These are phyloP conservation scores for Ophthalmolycus amberensis DNA, from an alignment of 2,113 vertebrate species.

Conservation along the genomic window DNA sequence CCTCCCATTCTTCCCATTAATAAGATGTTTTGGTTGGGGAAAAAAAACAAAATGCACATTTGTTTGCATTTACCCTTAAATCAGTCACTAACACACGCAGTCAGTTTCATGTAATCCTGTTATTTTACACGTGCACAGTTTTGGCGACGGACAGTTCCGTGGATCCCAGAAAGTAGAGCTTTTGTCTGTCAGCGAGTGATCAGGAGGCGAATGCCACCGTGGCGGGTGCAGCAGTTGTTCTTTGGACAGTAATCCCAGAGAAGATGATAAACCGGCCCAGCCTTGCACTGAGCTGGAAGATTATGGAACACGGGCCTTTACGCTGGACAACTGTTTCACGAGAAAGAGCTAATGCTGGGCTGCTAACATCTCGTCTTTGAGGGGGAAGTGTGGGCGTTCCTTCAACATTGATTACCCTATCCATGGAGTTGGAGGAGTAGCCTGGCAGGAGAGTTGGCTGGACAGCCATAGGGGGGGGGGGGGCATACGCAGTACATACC, in stretches of 20 bases:
- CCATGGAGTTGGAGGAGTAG: slow-evolving; percentile 58
- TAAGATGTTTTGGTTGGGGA: slow-evolving; percentile 50
- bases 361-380: slow-evolving; percentile 56
- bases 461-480: slow-evolving; percentile 46
- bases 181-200: slow-evolving; percentile 32
- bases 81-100: slow-evolving; percentile 34
- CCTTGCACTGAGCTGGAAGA: slow-evolving; percentile 27
- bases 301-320: slow-evolving; percentile 32
- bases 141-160: slow-evolving; percentile 6
- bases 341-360: slow-evolving; percentile 44
- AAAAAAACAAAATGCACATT: slow-evolving; percentile 32
- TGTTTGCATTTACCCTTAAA: slow-evolving; percentile 52
- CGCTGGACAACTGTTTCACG: slow-evolving; percentile 40
- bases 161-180: slow-evolving; percentile 13
- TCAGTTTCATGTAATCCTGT: slow-evolving; percentile 17
- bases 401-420: slow-evolving; percentile 69
- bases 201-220: slow-evolving; percentile 1
- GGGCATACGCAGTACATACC: slow-evolving; percentile 47
- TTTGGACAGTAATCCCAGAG: slow-evolving; percentile 36
- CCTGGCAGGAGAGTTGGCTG: slow-evolving; percentile 65
- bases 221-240: slow-evolving; percentile 49
- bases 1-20: slow-evolving; percentile 33
- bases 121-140: slow-evolving; percentile 4
- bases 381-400: slow-evolving; percentile 73
- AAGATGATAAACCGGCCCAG: slow-evolving; percentile 19